These are phyloP conservation scores for Micronisus gabar DNA, from an alignment of 2,113 vertebrate genomes.

Conservation along the genomic window DNA sequence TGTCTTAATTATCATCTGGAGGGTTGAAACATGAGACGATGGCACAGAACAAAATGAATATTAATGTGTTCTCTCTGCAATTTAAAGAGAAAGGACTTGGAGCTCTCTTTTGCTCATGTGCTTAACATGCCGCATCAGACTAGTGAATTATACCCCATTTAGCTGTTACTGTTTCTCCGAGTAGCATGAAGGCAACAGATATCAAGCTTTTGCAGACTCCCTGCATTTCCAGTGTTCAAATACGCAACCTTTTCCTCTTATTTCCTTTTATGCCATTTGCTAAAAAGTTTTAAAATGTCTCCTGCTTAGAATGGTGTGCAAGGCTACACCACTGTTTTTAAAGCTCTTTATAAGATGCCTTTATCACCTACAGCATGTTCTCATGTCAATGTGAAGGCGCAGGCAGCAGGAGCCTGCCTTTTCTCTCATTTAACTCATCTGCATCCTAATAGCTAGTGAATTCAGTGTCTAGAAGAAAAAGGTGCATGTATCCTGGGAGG, in stretches of 20 bases:
- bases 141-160: not conserved
- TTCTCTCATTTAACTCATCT: not conserved
- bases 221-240: not conserved
- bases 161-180: not conserved
- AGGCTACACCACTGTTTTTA: not conserved
- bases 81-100: conserved; percentile 19
- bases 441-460: not conserved
- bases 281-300: not conserved
- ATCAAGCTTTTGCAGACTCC: not conserved
- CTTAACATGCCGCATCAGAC: not conserved
- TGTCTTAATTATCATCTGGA: conserved; percentile 48
- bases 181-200: not conserved
- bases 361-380: not conserved
- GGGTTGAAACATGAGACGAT: not conserved
- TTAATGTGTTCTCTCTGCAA: not conserved
- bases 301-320: not conserved
- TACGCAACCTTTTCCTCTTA: not conserved
- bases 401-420: not conserved
- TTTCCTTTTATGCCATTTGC: not conserved
- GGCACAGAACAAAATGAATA: conserved; percentile 18
- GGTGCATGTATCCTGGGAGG: accelerated
- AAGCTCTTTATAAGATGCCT: not conserved
- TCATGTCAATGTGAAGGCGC: not conserved
- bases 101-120: not conserved
- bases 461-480: not conserved